Evolutionary conservation across 2,797 vertebrate genomes (phyloP), one percentile per base, ranked within the genome.

Genomic region (Leptatherina wallacei): DNA sequence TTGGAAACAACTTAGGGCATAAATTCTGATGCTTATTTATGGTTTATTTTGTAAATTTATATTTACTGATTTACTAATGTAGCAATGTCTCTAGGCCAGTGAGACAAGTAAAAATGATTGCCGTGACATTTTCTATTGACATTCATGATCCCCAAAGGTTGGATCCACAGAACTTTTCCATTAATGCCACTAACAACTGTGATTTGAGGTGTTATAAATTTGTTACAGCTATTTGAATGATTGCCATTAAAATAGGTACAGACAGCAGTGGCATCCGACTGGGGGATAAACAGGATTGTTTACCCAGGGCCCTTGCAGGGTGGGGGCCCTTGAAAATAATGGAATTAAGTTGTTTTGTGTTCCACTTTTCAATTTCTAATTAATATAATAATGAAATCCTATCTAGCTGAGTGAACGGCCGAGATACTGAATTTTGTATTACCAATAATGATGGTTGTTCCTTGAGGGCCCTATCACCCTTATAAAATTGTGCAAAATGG

Each of bases 141-240:
- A 71, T 40, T 71, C 47, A 58, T 47, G 18, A 27, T 65, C 40
- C 6, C 52, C 18, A 38, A 30, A 76, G 27, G 54, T 69, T 24
- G 33, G 63, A 62, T 56, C 67, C 22, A 54, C 13, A 54, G 33
- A 62, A 63, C 56, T 29, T 40, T 42, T 44, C 27, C 33, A 60
- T 2, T 29, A 33, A 61, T 36, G 29, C 18, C 1, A 40, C 32
- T 10, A 44, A 60, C 3, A 7, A 11, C 22, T 74, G 27, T 35
- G 18, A 67, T 67, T 57, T 60, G 60, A 20, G 13, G 13, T 60
- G 65, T 58, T 68, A 57, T 35, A 67, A 67, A 38, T 32, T 57
- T 40, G 44, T 57, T 67, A 58, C 29, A 58, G 65, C 36, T 38
- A 38, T 38, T 38, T 2, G 38, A 67, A 33, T 58, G 3, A 44